These are phyloP conservation scores for Leptinotarsa defecta DNA, from an alignment of 1,140 invertebrate genomes.

Conservation along the genomic window DNA sequence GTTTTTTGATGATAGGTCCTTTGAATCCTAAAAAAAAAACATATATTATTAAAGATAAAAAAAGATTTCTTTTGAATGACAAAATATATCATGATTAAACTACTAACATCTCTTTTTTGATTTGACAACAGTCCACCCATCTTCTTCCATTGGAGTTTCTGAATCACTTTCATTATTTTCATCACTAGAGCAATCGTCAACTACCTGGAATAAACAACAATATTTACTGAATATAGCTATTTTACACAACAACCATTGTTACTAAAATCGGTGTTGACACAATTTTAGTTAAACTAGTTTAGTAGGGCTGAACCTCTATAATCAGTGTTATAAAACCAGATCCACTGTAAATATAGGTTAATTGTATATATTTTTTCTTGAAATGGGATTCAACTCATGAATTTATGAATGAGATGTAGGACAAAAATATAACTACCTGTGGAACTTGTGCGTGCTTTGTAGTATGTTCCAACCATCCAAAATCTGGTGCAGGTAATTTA, in stretches of 20 bases:
- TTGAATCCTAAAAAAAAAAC: too few relatives aligned
- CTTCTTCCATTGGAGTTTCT: constrained; percentile 56
- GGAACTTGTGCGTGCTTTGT: constrained; percentile 40
- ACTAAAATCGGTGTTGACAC: too few relatives aligned
- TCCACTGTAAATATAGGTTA: too few relatives aligned
- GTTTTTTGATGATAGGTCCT: too few relatives aligned
- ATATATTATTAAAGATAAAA: background rate
- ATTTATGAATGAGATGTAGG: too few relatives aligned
- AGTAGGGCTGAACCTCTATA: too few relatives aligned
- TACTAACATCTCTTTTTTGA: constrained; percentile 53
- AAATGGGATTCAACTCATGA: too few relatives aligned
- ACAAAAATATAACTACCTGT: background rate
- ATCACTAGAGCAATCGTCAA: constrained; percentile 38
- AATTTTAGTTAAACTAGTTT: too few relatives aligned
- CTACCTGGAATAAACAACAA: constrained; percentile 22
- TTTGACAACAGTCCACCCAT: constrained; percentile 65
- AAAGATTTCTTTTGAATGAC: constrained; percentile 10
- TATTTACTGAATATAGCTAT: too few relatives aligned
- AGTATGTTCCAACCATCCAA: constrained; percentile 36
- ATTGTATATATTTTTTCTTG: too few relatives aligned
- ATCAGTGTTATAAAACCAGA: too few relatives aligned
- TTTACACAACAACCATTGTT: too few relatives aligned
- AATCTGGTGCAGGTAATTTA: constrained; percentile 38
- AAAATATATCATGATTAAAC: background rate
- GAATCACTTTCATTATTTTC: constrained; percentile 54